phyloP scores from a whole-genome alignment of 2,797 vertebrate genomes.

The Tapirus indicus region DNA sequence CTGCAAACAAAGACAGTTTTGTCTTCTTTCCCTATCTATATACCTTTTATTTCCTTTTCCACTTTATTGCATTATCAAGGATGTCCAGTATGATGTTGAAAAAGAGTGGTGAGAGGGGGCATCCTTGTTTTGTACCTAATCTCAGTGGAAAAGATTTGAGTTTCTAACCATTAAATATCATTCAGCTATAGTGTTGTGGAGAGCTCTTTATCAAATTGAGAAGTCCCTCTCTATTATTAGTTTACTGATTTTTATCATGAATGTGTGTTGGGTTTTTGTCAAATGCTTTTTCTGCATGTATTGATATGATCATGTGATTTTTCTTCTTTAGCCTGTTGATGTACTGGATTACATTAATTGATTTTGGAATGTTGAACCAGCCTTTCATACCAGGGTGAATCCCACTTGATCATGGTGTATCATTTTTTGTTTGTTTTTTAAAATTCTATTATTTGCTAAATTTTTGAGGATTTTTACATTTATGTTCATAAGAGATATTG shows the following conservation, averaged over 20 bases:
- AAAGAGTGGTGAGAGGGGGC: not conserved
- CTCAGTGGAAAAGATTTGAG: not conserved
- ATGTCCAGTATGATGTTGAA: not conserved
- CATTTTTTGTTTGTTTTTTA: not conserved
- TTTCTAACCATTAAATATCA: not conserved
- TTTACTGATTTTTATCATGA: not conserved
- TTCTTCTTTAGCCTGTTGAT: not conserved
- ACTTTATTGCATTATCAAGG: not conserved
- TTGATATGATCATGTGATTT: not conserved
- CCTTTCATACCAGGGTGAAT: not conserved
- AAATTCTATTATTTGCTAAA: not conserved
- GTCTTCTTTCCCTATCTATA: not conserved
- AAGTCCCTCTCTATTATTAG: not conserved
- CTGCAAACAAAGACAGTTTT: not conserved
- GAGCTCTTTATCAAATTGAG: not conserved
- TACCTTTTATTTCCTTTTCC: not conserved
- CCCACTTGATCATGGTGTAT: not conserved
- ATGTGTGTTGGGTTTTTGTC: not conserved
- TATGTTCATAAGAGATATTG: not conserved
- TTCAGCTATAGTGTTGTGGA: not conserved
- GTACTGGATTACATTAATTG: not conserved
- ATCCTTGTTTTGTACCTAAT: not conserved
- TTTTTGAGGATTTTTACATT: not conserved
- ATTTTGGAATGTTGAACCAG: not conserved
- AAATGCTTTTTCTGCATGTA: not conserved